Percentiles rank a stretch among this genome's conserved stretches.
Evolutionary conservation across 1,140 invertebrate species (phyloP).

Genomic region (silkworm (Bombyx mori)): ASM3026992v2 NC_085111.1:950001-950500

Average conservation of each 20-base stretch:
- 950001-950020: conserved; percentile 18
- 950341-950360: too few relatives aligned
- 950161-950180: conserved; percentile 55
- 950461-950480: too few relatives aligned
- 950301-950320: too few relatives aligned
- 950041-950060: conserved; percentile 84
- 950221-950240: conserved; percentile 46
- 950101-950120: conserved; percentile 61
- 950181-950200: conserved; percentile 51
- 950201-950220: conserved; percentile 53
- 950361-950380: too few relatives aligned
- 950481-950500: too few relatives aligned
- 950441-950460: too few relatives aligned
- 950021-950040: conserved; percentile 50
- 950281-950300: too few relatives aligned
- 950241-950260: conserved; percentile 43
- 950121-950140: conserved; percentile 58
- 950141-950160: conserved; percentile 55
- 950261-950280: background rate
- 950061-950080: conserved; percentile 74
- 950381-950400: too few relatives aligned
- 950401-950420: too few relatives aligned
- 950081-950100: conserved; percentile 48
- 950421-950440: too few relatives aligned
- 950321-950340: too few relatives aligned